Evolutionary conservation across 2,797 vertebrate genomes (phyloP).

Genomic region (Dendrocincla fuliginosa): DNA sequence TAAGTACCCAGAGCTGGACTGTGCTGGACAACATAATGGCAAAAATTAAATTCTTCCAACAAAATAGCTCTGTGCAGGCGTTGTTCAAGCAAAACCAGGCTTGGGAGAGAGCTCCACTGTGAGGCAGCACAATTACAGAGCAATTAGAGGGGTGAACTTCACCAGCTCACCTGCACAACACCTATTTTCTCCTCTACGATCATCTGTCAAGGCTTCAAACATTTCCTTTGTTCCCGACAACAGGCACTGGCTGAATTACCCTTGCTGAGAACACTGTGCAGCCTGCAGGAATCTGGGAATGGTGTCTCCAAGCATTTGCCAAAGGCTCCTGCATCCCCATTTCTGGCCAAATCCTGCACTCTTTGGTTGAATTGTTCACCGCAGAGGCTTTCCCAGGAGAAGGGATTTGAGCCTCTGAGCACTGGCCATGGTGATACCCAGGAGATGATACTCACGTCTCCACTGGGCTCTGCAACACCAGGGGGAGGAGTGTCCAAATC

Average conservation of each 20-base stretch:
- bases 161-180: constrained; percentile 27
- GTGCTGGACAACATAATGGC: constrained; percentile 55
- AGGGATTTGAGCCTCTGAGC: background rate
- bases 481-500: background rate
- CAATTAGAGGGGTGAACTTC: constrained; percentile 27
- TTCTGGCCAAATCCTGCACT: background rate
- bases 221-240: background rate
- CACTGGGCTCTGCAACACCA: accelerated
- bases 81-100: background rate
- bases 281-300: background rate
- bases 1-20: constrained; percentile 56
- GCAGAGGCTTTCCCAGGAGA: accelerated
- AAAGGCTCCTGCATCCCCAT: background rate
- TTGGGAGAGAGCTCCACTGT: background rate
- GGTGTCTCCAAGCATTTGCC: background rate
- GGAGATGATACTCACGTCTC: accelerated
- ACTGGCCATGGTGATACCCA: accelerated
- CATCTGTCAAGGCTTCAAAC: background rate
- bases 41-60: constrained; percentile 61
- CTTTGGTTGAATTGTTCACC: accelerated
- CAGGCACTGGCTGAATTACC: background rate
- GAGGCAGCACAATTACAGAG: constrained; percentile 24
- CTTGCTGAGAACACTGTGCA: background rate
- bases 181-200: background rate
- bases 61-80: constrained; percentile 20